Evolutionary conservation across 1,140 invertebrate species (phyloP), one percentile per base, ranked within the genome.

Genomic region (Anoplolepis gracilipes): DNA sequence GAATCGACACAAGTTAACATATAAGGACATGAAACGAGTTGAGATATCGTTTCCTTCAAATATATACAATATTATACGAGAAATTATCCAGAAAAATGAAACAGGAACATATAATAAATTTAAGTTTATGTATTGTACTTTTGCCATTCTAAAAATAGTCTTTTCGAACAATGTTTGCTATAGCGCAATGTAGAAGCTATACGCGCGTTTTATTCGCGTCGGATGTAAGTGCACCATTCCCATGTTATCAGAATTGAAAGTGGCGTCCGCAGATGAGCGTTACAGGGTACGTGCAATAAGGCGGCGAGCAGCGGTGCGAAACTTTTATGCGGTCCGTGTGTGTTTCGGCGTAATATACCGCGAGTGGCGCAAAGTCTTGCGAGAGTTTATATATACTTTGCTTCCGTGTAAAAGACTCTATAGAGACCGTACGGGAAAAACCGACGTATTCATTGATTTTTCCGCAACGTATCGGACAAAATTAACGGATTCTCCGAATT

Each of bases 311-410:
- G 42, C 67, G 57, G 33, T n/a, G 69, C 81, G 59, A 73, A 84
- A 53, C 61, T 82, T 85, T 86, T 55, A 55, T 25, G 46, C 46
- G 53, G 36, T 49, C 46, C 46, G 39, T 55, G 49, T 64, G 61
- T 46, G 53, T 86, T 76, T 62, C 57, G 65, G 65, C 65, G 65
- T 84, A 86, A 82, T 69, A 65, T 84, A 84, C 16, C 19, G 55
- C 16, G 33, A 42, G 39, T 10, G 19, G 42, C 42, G 57, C 19
- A 16, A 36, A 69, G 30, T 62, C 64, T 33, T 16, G 22, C 59
- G 39, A 62, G 19, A 55, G 4, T 11, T 33, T 1, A 10, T 46
- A 22, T 16, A 46, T 22, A 36, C 79, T 57, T 86, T 19, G 65
- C 85, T 84, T 84, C 85, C 85, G 59, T 59, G 61, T 75, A 42